Conservation (phyloP, 2,888 invertebrate genomes). For the Drosophila planitibia region DNA sequence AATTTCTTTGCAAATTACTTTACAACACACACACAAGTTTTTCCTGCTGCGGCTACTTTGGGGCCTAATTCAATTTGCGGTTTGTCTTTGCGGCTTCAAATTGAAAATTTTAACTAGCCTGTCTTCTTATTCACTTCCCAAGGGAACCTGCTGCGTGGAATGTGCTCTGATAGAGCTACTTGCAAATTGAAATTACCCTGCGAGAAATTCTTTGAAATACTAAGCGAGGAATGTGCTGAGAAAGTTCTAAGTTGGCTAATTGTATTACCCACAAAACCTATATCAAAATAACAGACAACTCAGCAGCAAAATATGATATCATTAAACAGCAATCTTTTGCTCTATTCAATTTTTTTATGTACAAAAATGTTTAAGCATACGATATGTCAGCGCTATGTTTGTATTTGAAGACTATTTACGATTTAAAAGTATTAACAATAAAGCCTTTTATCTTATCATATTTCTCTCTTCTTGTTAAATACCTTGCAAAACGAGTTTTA, state of each 20-base stretch:
- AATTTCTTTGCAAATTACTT: conserved; percentile 79
- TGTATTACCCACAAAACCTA: neutral
- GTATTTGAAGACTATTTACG: conserved; percentile 10
- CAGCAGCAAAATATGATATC: neutral
- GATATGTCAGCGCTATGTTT: neutral
- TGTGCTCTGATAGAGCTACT: conserved; percentile 31
- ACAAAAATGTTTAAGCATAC: neutral
- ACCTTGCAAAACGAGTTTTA: conserved; percentile 45
- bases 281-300: neutral
- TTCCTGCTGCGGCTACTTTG: conserved; percentile 27
- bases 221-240: conserved; percentile 25
- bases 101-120: conserved; percentile 41
- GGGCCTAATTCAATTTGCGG: conserved; percentile 76
- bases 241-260: conserved; percentile 6
- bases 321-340: neutral
- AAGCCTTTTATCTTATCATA: conserved; percentile 16
- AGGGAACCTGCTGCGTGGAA: conserved; percentile 34
- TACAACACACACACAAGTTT: conserved; percentile 43
- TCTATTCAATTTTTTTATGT: neutral
- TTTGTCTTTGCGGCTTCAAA: conserved; percentile 43
- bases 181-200: conserved; percentile 43
- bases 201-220: conserved; percentile 35
- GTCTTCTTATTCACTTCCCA: conserved; percentile 31
- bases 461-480: conserved; percentile 14
- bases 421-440: conserved; percentile 2